These are phyloP conservation scores for Hemistola chrysoprasaria DNA, from an alignment of 2,888 invertebrate genomes.

Conservation along the genomic window DNA sequence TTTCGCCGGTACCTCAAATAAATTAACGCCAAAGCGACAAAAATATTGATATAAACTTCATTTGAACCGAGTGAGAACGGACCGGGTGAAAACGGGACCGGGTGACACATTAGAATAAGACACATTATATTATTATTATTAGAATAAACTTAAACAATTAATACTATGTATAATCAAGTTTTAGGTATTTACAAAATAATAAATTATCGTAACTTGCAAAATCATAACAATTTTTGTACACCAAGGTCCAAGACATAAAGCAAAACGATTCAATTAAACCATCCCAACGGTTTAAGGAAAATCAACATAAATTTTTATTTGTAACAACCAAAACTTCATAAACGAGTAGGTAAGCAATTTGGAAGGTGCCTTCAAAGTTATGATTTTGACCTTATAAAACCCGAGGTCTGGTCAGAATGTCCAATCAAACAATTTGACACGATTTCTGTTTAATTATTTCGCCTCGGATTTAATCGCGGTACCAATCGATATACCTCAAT, in stretches of 20 bases:
- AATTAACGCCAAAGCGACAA: too few species aligned
- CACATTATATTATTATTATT: too few species aligned
- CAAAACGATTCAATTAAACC: slow-evolving; percentile 8
- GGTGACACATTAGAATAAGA: too few species aligned
- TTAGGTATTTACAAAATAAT: too few species aligned
- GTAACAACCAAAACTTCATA: slow-evolving; percentile 22
- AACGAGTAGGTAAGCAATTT: slow-evolving; percentile 30
- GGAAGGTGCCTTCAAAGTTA: slow-evolving; percentile 47
- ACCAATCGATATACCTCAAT: slow-evolving; percentile 24
- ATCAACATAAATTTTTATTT: slow-evolving; percentile 26
- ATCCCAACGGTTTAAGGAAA: slow-evolving; percentile 21
- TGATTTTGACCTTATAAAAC: slow-evolving; percentile 45
- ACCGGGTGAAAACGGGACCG: too few species aligned
- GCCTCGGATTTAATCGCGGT: slow-evolving; percentile 23
- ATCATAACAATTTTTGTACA: slow-evolving; percentile 4
- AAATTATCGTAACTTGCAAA: too few species aligned
- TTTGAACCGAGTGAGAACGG: too few species aligned
- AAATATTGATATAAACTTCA: too few species aligned
- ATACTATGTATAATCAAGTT: too few species aligned
- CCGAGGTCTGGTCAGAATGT: slow-evolving; percentile 47
- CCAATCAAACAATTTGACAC: slow-evolving; percentile 52
- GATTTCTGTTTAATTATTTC: slow-evolving; percentile 33
- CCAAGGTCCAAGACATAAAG: slow-evolving; percentile 10
- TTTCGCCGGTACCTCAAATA: too few species aligned
- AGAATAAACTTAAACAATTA: too few species aligned